A percentile compares a stretch with the other conserved stretches of the same genome.
Conservation (phyloP, 2,797 vertebrate genomes). For the Aulostomus chinensis region DNA sequence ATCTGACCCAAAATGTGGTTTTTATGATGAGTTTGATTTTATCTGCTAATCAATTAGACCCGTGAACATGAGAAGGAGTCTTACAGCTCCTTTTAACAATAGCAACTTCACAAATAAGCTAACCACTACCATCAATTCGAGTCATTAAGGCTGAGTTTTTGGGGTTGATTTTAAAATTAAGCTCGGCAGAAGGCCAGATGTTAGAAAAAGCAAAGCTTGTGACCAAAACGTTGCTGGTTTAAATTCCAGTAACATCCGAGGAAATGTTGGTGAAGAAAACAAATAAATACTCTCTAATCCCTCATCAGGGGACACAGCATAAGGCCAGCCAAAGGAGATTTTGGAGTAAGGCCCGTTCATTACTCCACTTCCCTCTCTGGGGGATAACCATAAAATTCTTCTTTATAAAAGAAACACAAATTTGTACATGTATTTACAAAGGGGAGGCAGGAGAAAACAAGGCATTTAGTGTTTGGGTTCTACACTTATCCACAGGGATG, state of each 20-base stretch:
- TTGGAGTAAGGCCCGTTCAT: constrained; percentile 29
- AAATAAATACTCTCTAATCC: constrained; percentile 36
- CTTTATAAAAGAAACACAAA: constrained; percentile 87
- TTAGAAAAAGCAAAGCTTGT: constrained; percentile 37
- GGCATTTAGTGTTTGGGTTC: constrained; percentile 67
- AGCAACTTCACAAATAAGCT: background rate
- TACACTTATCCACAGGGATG: constrained; percentile 40
- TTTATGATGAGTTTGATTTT: background rate
- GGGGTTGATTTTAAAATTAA: constrained; percentile 17
- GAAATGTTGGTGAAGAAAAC: constrained; percentile 30
- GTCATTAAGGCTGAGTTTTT: constrained; percentile 26
- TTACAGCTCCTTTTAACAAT: background rate
- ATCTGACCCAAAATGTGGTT: constrained; percentile 12
- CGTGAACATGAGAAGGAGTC: background rate
- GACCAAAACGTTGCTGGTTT: constrained; percentile 43
- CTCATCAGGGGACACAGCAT: constrained; percentile 18
- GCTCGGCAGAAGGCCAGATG: constrained; percentile 1
- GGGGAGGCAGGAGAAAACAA: constrained; percentile 47
- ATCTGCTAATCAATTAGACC: background rate
- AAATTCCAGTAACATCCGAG: constrained; percentile 39
- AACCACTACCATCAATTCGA: constrained; percentile 10
- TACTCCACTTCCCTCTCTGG: constrained; percentile 64
- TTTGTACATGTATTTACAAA: constrained; percentile 79
- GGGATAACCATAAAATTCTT: constrained; percentile 75
- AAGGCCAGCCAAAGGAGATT: constrained; percentile 35